A percentile compares a stretch with the other conserved stretches of the same genome.
Evolutionary conservation across 1,140 invertebrate species (phyloP).

Genomic region (Papilio helenus): DNA sequence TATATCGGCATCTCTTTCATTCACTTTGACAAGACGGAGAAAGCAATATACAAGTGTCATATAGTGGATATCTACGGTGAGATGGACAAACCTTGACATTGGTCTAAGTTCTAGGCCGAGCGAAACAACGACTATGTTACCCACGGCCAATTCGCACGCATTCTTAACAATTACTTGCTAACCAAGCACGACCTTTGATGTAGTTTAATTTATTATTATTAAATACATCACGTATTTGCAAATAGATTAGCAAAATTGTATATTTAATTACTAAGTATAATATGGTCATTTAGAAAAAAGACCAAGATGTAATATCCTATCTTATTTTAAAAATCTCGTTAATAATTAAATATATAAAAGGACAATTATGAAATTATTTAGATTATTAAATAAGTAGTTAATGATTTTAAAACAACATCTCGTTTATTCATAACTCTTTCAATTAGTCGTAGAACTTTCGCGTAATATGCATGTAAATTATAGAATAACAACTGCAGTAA

Average conservation of each 20-base stretch:
- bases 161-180: conserved; percentile 31
- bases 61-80: background rate
- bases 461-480: no score
- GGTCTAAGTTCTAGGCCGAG: conserved; percentile 1
- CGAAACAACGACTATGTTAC: conserved; percentile 5
- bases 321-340: no score
- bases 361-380: no score
- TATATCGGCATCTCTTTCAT: background rate
- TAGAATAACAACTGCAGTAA: background rate
- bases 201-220: conserved; percentile 11
- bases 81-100: conserved; percentile 6
- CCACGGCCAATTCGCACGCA: conserved; percentile 24
- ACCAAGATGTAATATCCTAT: no score
- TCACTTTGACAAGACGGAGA: background rate
- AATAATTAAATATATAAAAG: no score
- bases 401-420: no score
- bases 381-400: no score
- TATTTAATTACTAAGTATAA: no score
- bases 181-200: conserved; percentile 5
- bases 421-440: no score
- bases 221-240: background rate
- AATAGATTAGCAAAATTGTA: background rate
- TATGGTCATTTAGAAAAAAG: no score
- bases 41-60: background rate
- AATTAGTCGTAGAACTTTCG: no score